Base-by-base conservation (phyloP, 2,113 vertebrate species). In the Hypanus sabinus region DNA sequence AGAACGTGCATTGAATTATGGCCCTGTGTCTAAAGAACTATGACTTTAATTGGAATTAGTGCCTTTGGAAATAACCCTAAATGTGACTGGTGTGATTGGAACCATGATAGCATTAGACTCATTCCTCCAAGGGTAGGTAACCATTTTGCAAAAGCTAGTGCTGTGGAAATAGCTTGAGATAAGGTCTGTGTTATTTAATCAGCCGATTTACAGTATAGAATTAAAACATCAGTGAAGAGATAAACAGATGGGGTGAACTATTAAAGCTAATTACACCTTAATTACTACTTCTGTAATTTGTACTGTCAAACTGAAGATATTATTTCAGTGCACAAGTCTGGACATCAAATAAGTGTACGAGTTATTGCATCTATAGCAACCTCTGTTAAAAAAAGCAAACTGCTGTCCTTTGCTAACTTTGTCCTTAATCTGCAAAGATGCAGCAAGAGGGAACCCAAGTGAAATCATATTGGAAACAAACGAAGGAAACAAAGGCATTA, bases 241-340 rank as follows among this genome's bases (percentile, higher is more conserved):
- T 6, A 83, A 83, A 57, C 46, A 57, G 81, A 27, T 55, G 46
- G 9, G 22, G 81, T 10, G 83, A 24, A n/a, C 46, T 87, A 30
- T 14, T 30, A 60, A 57, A 87, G 55, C 24, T 87, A 87, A 87
- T 87, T 60, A 87, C 24, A 87, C 27, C 83, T 87, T 87, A 87
- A 87, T 87, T 87, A 87, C 83, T 60, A 87, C 11, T 27, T 62
- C 22, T 60, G 3, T 6, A 87, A 87, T 60, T 87, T 60, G 55
- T 87, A 87, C 55, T 60, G 83, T 87, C 11, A 60, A 11, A 24
- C 55, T 60, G 55, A 87, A 2, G 55, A 62, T 24, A 60, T 87
- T 60, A 60, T 24, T 12, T 55, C 55, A 87, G 9, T 55, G 24
- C 83, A 87, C 22, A 87, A 4, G 55, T 87, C 46, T 60, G 27